A percentile compares a stretch with the other conserved stretches of the same genome.
Evolutionary conservation across 2,888 invertebrate genomes (phyloP).

Genomic region (Chrysolina haemoptera): DNA sequence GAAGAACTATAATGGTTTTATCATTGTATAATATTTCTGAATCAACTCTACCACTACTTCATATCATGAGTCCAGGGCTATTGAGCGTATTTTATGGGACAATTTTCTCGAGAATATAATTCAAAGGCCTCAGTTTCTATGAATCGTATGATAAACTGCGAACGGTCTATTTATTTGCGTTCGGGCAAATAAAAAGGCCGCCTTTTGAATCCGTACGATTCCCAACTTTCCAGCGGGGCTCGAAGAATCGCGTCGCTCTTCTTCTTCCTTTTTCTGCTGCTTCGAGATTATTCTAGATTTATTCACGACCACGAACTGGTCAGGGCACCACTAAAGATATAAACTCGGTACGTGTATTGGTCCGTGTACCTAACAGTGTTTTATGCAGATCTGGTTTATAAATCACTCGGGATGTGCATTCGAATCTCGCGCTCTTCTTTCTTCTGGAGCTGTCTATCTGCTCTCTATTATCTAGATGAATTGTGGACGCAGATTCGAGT

Average conservation of each 20-base stretch:
- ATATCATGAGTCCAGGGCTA: too few species aligned
- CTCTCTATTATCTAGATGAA: conserved; percentile 32
- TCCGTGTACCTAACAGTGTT: conserved; percentile 38
- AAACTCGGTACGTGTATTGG: conserved; percentile 31
- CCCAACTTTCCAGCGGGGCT: not conserved
- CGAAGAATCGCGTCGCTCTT: not conserved
- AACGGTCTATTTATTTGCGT: not conserved
- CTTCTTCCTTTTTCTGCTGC: not conserved
- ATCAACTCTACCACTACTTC: too few species aligned
- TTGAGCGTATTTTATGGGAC: not conserved
- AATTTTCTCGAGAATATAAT: not conserved
- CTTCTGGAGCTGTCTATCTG: conserved; percentile 23
- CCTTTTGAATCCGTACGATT: not conserved
- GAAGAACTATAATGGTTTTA: too few species aligned
- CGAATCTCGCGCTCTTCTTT: conserved; percentile 26
- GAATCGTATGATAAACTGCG: not conserved
- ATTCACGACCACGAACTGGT: conserved; percentile 25
- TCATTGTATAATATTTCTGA: too few species aligned
- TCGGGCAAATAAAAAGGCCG: not conserved
- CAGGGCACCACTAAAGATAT: conserved; percentile 23
- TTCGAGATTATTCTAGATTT: conserved; percentile 30
- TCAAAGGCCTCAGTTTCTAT: not conserved
- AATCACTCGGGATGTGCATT: conserved; percentile 33
- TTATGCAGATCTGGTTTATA: conserved; percentile 38
- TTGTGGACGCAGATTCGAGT: conserved; percentile 26